Base-by-base conservation (phyloP, 2,113 vertebrate genomes). In the Orthonyx spaldingii region DNA sequence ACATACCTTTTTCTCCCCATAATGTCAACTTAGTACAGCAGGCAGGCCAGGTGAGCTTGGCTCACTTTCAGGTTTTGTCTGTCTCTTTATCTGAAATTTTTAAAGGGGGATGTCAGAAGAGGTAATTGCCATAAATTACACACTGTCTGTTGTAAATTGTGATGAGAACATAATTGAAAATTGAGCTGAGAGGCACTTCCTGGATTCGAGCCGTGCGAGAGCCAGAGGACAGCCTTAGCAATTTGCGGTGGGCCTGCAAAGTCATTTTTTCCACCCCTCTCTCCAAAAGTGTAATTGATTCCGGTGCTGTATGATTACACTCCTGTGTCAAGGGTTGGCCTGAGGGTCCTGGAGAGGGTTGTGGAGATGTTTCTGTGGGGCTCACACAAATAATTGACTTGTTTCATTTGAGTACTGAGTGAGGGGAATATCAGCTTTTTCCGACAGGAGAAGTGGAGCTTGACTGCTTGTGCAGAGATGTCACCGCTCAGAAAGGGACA, bases 51-150 rank as follows among this genome's bases (percentile, higher is more conserved):
- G 95, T 96, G 96, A 95, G 96, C 80, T 77, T 95, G 96, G 96
- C 96, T 97, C 90, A 84, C 89, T 89, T 92, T 97, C 93, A 97
- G 92, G 68, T 83, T 94, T 97, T 97, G 74, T 95, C 92, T 96
- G 86, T 80, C 91, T 96, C 85, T 98, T 93, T 94, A 96, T 96
- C 94, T 95, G 94, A 96, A 96, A 93, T 87, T 94, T 94, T 92
- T 95, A 96, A 96, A 94, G 80, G 65, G 77, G 91, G 55, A 96
- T 64, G 90, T 95, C 90, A 93, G 87, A 52, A 94, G 78, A 96
- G 85, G 95, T 92, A 95, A 98, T 96, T 97, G 95, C 96, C 89
- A 79, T 93, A 96, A 98, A 97, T 97, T 96, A 97, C 84, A 96
- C 84, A 92, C 91, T 97, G 94, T 96, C 90, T 95, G 92, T 96